Evolutionary conservation across 2,888 invertebrate genomes (phyloP).

Genomic region (Diarsia dahlii): DNA sequence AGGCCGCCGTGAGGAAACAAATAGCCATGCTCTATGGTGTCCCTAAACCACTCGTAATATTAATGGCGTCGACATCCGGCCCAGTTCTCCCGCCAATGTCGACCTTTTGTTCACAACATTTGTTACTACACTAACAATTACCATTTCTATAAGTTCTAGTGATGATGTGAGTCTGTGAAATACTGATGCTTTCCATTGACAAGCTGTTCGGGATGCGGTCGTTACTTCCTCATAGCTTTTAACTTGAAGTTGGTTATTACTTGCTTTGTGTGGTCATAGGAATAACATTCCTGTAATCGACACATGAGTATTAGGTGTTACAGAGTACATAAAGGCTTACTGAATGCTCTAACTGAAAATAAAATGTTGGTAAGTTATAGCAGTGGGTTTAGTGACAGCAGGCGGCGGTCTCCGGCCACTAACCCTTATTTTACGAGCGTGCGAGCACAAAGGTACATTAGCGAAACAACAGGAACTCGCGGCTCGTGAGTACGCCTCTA

Average conservation of each 20-base stretch:
- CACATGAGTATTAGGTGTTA: constrained; percentile 47
- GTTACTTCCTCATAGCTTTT: constrained; percentile 52
- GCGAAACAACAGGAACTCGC: constrained; percentile 82
- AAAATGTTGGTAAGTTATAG: constrained; percentile 65
- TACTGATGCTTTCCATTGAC: constrained; percentile 40
- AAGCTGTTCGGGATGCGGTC: constrained; percentile 30
- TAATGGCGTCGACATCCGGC: constrained; percentile 74
- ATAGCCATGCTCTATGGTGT: constrained; percentile 71
- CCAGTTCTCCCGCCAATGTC: constrained; percentile 62
- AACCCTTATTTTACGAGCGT: constrained; percentile 80
- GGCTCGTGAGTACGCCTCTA: constrained; percentile 74
- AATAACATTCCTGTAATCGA: constrained; percentile 48
- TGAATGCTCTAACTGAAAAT: constrained; percentile 68
- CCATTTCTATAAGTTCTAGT: constrained; percentile 56
- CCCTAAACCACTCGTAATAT: constrained; percentile 69
- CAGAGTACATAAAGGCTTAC: constrained; percentile 52
- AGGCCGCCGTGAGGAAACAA: constrained; percentile 71
- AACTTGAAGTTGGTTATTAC: constrained; percentile 34
- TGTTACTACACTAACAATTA: constrained; percentile 61
- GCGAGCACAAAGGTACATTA: constrained; percentile 84
- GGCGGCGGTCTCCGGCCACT: constrained; percentile 73
- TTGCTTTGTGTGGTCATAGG: constrained; percentile 36
- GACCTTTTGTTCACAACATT: constrained; percentile 65
- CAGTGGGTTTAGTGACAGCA: constrained; percentile 69
- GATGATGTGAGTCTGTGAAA: constrained; percentile 37